Conservation (phyloP, 23 tunicate species). For the Pegea sp. region DNA sequence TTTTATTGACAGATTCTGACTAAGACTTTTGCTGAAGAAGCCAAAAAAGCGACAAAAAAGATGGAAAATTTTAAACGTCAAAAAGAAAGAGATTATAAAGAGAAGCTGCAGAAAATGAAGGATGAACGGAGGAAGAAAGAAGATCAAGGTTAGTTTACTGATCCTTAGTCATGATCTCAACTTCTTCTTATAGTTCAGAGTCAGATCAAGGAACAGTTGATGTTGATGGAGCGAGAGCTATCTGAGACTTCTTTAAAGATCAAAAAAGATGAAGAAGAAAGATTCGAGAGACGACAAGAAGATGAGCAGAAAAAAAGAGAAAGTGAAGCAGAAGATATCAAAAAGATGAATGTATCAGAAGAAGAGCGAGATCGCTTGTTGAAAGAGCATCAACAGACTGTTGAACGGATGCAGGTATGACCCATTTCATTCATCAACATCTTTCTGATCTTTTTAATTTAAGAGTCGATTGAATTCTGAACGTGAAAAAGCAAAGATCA, state of each 20-base stretch:
- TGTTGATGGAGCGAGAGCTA: slow-evolving; percentile 39
- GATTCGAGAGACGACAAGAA: slow-evolving; percentile 10
- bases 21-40: slow-evolving; percentile 43
- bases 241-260: slow-evolving; percentile 19
- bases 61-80: slow-evolving; percentile 26
- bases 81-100: slow-evolving; percentile 30
- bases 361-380: slow-evolving; percentile 61
- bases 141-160: slow-evolving; percentile 20
- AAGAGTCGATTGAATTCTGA: slow-evolving; percentile 7
- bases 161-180: neutral
- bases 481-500: slow-evolving; percentile 13
- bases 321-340: slow-evolving; percentile 26
- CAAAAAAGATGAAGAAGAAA: slow-evolving; percentile 15
- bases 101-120: slow-evolving; percentile 45
- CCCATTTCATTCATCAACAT: neutral
- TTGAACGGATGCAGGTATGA: slow-evolving; percentile 32
- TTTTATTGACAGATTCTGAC: slow-evolving; percentile 27
- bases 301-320: slow-evolving; percentile 7
- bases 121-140: slow-evolving; percentile 47
- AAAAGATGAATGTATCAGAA: slow-evolving; percentile 16
- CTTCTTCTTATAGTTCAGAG: slow-evolving; percentile 16
- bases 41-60: slow-evolving; percentile 43
- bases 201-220: slow-evolving; percentile 22
- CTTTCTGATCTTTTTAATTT: neutral
- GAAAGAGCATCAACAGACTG: slow-evolving; percentile 32